Evolutionary conservation across 1,140 invertebrate species (phyloP), one percentile per base, ranked within the genome.

Genomic region (Anastrepha ludens): DNA sequence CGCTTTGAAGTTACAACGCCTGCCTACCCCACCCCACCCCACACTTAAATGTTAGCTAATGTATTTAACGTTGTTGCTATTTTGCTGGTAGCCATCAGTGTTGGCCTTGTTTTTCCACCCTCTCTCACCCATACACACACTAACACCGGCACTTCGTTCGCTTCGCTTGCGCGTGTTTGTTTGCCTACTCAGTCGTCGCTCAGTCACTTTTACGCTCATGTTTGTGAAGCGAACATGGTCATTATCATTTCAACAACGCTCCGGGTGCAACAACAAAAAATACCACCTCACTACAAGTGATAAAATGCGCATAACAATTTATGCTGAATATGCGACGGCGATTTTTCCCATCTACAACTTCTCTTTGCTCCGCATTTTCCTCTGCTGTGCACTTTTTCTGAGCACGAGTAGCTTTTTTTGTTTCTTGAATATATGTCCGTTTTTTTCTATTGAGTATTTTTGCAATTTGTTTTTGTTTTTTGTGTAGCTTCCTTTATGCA

Each of bases 281-380:
- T n/a, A 50, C 2, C 47, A 55, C 11, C 47, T n/a, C 74, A 58
- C 74, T 81, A 15, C 74, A 81, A 81, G 74, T 81, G 74, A 81
- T 81, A 81, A 81, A 81, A 81, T 81, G 74, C 47, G 74, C 74
- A 81, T 81, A 81, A 81, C 55, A 81, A 81, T 81, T 81, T 81
- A 81, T 81, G 74, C 74, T 55, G 74, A 81, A 81, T 81, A 47
- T 55, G 20, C 11, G 47, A 55, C 44, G 74, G 15, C 74, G n/a
- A 55, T 9, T 47, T 74, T 67, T 67, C 29, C 64, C 60, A 62
- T 62, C 15, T 62, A 13, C 60, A 55, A 55, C 50, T 55, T 6
- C n/a, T 62, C 4, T 62, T 17, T 62, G 4, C n/a, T 6, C 13
- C 15, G 4, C 60, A 13, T 62, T 17, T 62, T 13, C n/a, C 8